These are phyloP conservation scores for Iphiclides podalirius DNA, from an alignment of 2,888 invertebrate species.

Conservation along the genomic window DNA sequence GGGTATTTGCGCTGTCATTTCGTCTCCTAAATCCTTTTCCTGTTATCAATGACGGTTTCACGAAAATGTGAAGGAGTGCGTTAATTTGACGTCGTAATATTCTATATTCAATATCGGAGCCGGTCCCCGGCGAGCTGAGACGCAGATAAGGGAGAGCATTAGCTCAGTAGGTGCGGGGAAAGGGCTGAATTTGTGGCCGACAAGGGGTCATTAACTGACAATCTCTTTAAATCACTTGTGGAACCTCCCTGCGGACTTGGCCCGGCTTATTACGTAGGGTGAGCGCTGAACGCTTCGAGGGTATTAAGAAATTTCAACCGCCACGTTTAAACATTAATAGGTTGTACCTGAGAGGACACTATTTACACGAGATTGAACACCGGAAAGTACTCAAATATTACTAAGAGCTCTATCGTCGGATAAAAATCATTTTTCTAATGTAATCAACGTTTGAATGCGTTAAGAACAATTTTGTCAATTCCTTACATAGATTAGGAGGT, in stretches of 20 bases:
- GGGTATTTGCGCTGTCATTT: too few species aligned
- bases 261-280: conserved; percentile 65
- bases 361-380: too few species aligned
- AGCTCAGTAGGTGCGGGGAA: conserved; percentile 51
- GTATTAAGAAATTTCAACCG: conserved; percentile 66
- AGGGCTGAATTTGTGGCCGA: conserved; percentile 68
- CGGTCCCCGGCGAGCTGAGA: too few species aligned
- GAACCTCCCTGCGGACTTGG: conserved; percentile 57
- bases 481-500: too few species aligned
- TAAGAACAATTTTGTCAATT: too few species aligned
- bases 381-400: too few species aligned
- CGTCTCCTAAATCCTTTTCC: too few species aligned
- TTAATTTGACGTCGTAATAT: conserved; percentile 26
- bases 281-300: conserved; percentile 41
- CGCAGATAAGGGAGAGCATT: conserved; percentile 44
- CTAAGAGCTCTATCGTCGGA: too few species aligned
- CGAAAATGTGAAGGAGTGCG: conserved; percentile 12
- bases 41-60: conserved; percentile 4
- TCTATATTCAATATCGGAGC: conserved; percentile 32
- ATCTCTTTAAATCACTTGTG: conserved; percentile 75
- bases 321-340: conserved; percentile 32
- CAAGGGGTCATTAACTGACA: conserved; percentile 68
- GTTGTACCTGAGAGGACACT: conserved; percentile 13
- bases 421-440: too few species aligned
- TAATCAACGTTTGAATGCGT: too few species aligned